These are phyloP conservation scores for Romanomermis culicivorax DNA, from an alignment of 2,888 invertebrate species.

Conservation along the genomic window DNA sequence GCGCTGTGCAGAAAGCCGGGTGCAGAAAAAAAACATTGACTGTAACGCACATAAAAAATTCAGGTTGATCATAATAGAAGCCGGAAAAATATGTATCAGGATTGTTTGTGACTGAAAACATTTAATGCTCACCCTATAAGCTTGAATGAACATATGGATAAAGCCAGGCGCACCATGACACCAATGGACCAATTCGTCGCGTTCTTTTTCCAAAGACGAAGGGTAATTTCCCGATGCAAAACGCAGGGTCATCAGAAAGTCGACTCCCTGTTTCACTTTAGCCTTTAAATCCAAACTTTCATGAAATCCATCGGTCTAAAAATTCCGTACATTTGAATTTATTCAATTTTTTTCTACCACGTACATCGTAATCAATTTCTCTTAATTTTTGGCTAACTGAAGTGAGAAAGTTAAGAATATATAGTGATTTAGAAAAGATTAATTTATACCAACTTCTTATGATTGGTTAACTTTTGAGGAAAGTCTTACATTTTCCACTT, in stretches of 20 bases:
- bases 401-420: too few species aligned
- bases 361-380: neutral
- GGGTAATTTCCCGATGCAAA: constrained; percentile 42
- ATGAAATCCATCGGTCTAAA: constrained; percentile 2
- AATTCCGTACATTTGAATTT: neutral
- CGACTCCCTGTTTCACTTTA: constrained; percentile 13
- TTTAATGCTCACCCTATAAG: constrained; percentile 17
- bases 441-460: too few species aligned
- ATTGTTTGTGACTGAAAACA: too few species aligned
- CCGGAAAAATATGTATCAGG: too few species aligned
- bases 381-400: too few species aligned
- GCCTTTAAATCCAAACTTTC: neutral
- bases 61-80: too few species aligned
- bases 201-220: constrained; percentile 44
- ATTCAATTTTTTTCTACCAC: neutral
- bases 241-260: constrained; percentile 29
- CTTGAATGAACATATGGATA: constrained; percentile 40
- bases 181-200: constrained; percentile 66
- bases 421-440: too few species aligned
- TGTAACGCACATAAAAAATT: too few species aligned
- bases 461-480: too few species aligned
- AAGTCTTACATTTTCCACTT: too few species aligned
- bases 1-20: too few species aligned
- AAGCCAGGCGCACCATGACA: constrained; percentile 82
- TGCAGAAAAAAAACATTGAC: too few species aligned